Conservation (phyloP, 2,797 vertebrate species). For the Bradypus variegatus region DNA sequence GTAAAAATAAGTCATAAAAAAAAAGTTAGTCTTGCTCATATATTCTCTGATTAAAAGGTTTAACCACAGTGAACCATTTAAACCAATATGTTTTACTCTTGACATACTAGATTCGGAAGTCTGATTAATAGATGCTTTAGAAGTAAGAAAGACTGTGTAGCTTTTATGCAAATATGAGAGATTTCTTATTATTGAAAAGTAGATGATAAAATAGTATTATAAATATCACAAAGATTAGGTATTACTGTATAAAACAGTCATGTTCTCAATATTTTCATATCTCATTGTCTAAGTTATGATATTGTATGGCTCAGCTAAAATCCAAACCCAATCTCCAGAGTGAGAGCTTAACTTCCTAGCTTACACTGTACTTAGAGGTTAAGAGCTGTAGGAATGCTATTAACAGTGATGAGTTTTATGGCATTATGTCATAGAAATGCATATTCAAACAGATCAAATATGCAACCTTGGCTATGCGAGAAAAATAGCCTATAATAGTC, state of each 20-base stretch:
- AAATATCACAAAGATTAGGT: not conserved
- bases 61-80: not conserved
- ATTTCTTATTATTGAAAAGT: slow-evolving; percentile 15
- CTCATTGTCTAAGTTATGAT: slow-evolving; percentile 1
- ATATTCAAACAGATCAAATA: not conserved
- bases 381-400: not conserved
- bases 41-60: slow-evolving; percentile 21
- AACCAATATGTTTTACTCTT: slow-evolving; percentile 25
- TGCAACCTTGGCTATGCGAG: not conserved
- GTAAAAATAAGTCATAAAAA: slow-evolving; percentile 36
- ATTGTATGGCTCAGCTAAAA: not conserved
- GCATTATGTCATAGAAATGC: not conserved
- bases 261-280: slow-evolving; percentile 10
- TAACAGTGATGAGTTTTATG: not conserved
- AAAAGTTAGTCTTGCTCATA: slow-evolving; percentile 33
- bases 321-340: not conserved
- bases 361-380: not conserved
- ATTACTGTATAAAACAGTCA: not conserved
- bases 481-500: not conserved
- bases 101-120: not conserved
- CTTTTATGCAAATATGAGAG: not conserved
- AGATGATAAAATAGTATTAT: not conserved
- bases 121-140: not conserved
- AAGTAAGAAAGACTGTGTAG: not conserved
- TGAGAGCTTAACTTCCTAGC: not conserved